Conservation (phyloP, 1,140 invertebrate genomes). For the Drosophila micromelanica region DNA sequence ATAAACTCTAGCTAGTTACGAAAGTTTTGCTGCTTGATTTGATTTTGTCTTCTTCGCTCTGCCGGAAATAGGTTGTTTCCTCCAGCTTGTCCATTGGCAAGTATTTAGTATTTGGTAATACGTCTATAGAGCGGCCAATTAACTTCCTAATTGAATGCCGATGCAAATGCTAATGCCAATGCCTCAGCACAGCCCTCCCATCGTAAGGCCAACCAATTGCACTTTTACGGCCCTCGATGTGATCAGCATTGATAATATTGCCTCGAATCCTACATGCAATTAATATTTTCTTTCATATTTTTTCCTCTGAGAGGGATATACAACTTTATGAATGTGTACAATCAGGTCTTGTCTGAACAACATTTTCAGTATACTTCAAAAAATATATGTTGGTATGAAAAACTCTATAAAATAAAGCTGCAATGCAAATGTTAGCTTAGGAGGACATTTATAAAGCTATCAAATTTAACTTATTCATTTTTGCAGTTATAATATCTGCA, state of each 20-base stretch:
- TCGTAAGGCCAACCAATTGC: conserved; percentile 45
- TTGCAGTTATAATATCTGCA: background rate
- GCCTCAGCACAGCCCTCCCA: conserved; percentile 34
- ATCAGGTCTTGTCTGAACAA: too few species aligned
- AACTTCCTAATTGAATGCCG: conserved; percentile 76
- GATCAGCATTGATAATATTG: conserved; percentile 59
- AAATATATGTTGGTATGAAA: too few species aligned
- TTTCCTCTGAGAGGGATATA: background rate
- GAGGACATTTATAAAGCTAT: too few species aligned
- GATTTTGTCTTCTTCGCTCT: conserved; percentile 46
- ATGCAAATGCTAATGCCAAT: conserved; percentile 7
- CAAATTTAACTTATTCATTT: too few species aligned
- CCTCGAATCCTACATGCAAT: conserved; percentile 51
- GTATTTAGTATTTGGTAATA: conserved; percentile 52
- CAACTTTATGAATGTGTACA: too few species aligned
- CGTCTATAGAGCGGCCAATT: conserved; percentile 60
- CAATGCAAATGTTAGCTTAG: too few species aligned
- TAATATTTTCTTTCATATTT: conserved; percentile 56
- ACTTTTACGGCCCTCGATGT: conserved; percentile 51
- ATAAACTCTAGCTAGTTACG: conserved; percentile 43
- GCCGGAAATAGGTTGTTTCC: conserved; percentile 72
- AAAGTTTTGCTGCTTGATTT: conserved; percentile 80
- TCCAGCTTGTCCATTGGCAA: conserved; percentile 31
- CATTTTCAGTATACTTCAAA: too few species aligned
- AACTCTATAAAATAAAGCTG: too few species aligned